phyloP scores from a whole-genome alignment of 2,888 invertebrate genomes.

The Gortyna flavago region DNA sequence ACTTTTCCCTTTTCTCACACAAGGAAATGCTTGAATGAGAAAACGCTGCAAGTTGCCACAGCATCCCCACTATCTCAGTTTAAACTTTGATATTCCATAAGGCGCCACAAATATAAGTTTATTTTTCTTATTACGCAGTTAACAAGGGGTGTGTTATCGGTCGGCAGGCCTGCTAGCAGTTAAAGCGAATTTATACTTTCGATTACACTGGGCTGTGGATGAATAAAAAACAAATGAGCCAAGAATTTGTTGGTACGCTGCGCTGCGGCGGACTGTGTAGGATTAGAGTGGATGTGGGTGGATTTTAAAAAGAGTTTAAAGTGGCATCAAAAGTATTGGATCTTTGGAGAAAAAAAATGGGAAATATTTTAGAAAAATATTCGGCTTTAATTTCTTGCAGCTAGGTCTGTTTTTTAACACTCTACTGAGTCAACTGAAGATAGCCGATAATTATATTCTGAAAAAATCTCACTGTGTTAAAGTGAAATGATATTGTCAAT shows the following conservation, averaged over 20 bases:
- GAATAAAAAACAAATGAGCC: constrained; percentile 90
- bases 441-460: too few relatives aligned
- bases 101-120: constrained; percentile 84
- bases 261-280: constrained; percentile 70
- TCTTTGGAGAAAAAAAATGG: too few relatives aligned
- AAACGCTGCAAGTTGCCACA: constrained; percentile 10
- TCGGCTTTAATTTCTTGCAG: too few relatives aligned
- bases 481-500: too few relatives aligned
- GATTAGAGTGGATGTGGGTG: constrained; percentile 71
- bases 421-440: too few relatives aligned
- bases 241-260: constrained; percentile 87
- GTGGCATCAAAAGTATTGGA: too few relatives aligned
- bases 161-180: constrained; percentile 82
- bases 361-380: too few relatives aligned
- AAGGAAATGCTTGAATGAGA: neutral
- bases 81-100: constrained; percentile 85
- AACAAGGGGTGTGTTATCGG: constrained; percentile 86
- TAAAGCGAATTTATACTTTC: constrained; percentile 89
- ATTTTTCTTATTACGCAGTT: constrained; percentile 88
- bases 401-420: too few relatives aligned
- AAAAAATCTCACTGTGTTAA: too few relatives aligned
- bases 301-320: constrained; percentile 14
- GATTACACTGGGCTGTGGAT: constrained; percentile 86
- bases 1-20: neutral
- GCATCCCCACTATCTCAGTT: constrained; percentile 66